phyloP scores from a whole-genome alignment of 2,888 invertebrate species.

The Melikaiella ostensackeni region DNA sequence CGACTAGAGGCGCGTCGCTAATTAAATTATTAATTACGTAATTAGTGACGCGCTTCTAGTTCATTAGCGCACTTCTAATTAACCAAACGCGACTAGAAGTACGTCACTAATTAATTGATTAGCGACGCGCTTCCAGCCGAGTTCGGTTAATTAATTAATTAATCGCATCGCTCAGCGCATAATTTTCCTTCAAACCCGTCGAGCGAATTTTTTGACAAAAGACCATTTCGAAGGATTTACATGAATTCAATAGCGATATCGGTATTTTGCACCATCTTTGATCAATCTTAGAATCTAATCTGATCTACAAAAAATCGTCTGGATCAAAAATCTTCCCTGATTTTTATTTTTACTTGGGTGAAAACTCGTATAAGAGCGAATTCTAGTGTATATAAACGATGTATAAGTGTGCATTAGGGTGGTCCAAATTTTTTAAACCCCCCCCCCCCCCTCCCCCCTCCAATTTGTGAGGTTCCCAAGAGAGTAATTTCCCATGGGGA shows the following conservation, averaged over 20 bases:
- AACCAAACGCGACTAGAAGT: too few relatives aligned
- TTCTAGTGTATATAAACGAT: constrained; percentile 44
- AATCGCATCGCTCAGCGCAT: background rate
- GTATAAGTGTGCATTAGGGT: background rate
- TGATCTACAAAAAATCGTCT: background rate
- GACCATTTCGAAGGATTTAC: background rate
- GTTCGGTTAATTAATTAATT: too few relatives aligned
- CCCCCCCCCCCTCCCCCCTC: too few relatives aligned
- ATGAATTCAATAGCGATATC: background rate
- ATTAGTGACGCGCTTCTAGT: too few relatives aligned
- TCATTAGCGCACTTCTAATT: too few relatives aligned
- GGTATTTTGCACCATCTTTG: constrained; percentile 28
- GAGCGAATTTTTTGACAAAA: background rate
- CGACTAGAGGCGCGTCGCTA: too few relatives aligned
- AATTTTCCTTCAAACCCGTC: background rate
- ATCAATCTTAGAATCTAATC: background rate
- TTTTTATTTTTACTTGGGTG: constrained; percentile 4
- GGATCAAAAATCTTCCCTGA: background rate
- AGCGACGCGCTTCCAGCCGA: too few relatives aligned
- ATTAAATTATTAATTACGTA: too few relatives aligned
- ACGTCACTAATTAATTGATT: too few relatives aligned
- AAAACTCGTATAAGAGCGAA: constrained; percentile 5
- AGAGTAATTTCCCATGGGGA: too few relatives aligned
- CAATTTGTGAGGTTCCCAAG: too few relatives aligned
- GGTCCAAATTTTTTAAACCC: too few relatives aligned